Base-by-base conservation (phyloP, 2,113 vertebrate species). In the Dipodomys merriami region DNA sequence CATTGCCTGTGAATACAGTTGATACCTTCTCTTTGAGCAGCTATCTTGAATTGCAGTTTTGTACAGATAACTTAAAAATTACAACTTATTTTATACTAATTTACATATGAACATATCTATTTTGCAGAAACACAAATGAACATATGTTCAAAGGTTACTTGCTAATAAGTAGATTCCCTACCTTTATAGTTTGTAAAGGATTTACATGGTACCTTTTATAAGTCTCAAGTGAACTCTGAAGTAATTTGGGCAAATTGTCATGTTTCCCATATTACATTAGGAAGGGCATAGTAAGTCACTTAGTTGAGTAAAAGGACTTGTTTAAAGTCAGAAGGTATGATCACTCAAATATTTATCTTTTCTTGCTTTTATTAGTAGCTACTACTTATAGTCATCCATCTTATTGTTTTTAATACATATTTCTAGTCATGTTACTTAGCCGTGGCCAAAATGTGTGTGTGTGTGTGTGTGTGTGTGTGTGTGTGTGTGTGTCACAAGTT, bases 141-240 rank as follows among this genome's bases (percentile, higher is more conserved):
- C 11, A 22, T 74, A 53, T 44, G 9, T 46, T 64, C 27, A 79
- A 6, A 60, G 15, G 2, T 65, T 68, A 72, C 57, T 92, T 25
- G 83, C 39, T 13, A 60, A 33, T 35, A 83, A 76, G 35, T 13
- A 71, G 60, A 84, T 69, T 80, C 73, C 57, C 39, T 72, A 73
- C 13, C 57, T 49, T 76, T 88, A 29, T 4, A 27, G 1, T 49
- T 71, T 77, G 9, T 68, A 35, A 91, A 73, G 1, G 3, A 2
- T 93, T 86, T 94, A 80, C 7, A 57, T 23, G 71, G 53, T 6
- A 35, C 83, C 27, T 88, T 91, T 5, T 74, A 72, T n/a, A 65
- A 86, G 30, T 78, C 53, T 83, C 11, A 33, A 78, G 67, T 60
- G 20, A 86, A 33, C 29, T 44, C 2, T 87, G 73, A 83, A 77